phyloP scores from a whole-genome alignment of 53 echinoderm and acorn worm species.

The Paracentrotus lividus region DNA sequence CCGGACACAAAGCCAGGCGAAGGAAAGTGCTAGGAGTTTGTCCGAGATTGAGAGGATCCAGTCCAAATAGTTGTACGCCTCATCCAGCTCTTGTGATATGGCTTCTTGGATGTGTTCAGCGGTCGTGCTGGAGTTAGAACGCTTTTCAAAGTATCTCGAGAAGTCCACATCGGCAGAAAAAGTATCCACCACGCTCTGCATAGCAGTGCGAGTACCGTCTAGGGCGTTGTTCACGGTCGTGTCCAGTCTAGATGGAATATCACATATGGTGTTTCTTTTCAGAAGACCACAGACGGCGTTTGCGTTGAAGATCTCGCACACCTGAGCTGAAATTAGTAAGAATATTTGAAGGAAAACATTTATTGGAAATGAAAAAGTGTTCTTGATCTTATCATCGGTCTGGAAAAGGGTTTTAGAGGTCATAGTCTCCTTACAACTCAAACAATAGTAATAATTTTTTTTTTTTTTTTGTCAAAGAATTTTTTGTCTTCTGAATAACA shows the following conservation, averaged over 20 bases:
- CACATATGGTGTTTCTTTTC: constrained; percentile 70
- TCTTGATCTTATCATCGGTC: too few relatives aligned
- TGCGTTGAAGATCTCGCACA: constrained; percentile 79
- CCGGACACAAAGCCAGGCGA: constrained; percentile 78
- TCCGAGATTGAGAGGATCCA: constrained; percentile 80
- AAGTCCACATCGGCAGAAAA: constrained; percentile 87
- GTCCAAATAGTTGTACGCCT: constrained; percentile 76
- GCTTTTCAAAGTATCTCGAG: constrained; percentile 78
- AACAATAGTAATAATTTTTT: too few relatives aligned
- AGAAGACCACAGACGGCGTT: constrained; percentile 77
- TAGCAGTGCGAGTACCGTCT: constrained; percentile 20
- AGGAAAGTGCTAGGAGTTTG: constrained; percentile 88
- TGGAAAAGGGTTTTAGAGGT: too few relatives aligned
- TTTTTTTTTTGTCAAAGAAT: too few relatives aligned
- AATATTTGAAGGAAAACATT: background rate
- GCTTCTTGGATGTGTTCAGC: constrained; percentile 81
- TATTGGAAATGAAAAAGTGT: too few relatives aligned
- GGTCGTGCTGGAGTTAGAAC: constrained; percentile 77
- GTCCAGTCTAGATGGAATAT: constrained; percentile 72
- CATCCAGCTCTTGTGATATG: constrained; percentile 77
- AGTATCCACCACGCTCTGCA: constrained; percentile 65
- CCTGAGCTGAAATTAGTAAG: constrained; percentile 58
- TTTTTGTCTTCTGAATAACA: too few relatives aligned
- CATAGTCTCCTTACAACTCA: too few relatives aligned
- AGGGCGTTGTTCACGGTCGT: constrained; percentile 71